Percentiles rank a stretch among this genome's conserved stretches.
Conservation (phyloP, 2,888 invertebrate genomes). For the Synanthedon vespiformis region DNA sequence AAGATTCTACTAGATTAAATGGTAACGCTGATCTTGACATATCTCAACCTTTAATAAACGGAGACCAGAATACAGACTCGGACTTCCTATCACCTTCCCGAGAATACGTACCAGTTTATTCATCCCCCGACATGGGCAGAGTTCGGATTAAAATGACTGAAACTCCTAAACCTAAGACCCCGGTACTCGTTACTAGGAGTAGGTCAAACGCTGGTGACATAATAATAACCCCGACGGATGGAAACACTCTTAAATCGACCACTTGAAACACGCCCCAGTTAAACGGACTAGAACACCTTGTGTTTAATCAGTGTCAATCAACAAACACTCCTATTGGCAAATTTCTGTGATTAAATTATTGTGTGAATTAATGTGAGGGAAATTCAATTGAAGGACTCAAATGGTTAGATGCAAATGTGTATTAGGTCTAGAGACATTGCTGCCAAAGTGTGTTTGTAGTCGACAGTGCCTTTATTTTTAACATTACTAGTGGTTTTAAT, state of each 20-base stretch:
- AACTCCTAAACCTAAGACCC: constrained; percentile 85
- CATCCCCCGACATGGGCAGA: constrained; percentile 78
- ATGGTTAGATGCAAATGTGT: constrained; percentile 30
- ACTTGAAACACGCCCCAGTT: constrained; percentile 45
- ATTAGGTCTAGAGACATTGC: constrained; percentile 53
- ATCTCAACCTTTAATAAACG: constrained; percentile 64
- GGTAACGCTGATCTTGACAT: constrained; percentile 56
- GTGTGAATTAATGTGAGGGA: constrained; percentile 37
- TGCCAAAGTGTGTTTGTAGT: constrained; percentile 73
- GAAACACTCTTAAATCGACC: constrained; percentile 44
- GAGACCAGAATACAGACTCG: constrained; percentile 45
- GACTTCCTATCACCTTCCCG: constrained; percentile 58
- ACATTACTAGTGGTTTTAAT: constrained; percentile 50
- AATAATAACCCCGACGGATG: constrained; percentile 74
- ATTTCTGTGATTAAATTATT: constrained; percentile 55
- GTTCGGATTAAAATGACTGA: constrained; percentile 83
- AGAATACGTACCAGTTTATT: constrained; percentile 66
- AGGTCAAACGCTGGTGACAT: constrained; percentile 81
- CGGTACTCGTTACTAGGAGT: constrained; percentile 81
- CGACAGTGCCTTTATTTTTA: constrained; percentile 66
- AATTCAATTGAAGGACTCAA: constrained; percentile 32
- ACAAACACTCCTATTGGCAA: constrained; percentile 65
- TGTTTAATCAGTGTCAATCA: constrained; percentile 45
- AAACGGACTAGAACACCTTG: constrained; percentile 36
- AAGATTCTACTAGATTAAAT: constrained; percentile 56